Conservation (phyloP, 2,888 invertebrate species). For the Caenorhabditis sinica region DNA sequence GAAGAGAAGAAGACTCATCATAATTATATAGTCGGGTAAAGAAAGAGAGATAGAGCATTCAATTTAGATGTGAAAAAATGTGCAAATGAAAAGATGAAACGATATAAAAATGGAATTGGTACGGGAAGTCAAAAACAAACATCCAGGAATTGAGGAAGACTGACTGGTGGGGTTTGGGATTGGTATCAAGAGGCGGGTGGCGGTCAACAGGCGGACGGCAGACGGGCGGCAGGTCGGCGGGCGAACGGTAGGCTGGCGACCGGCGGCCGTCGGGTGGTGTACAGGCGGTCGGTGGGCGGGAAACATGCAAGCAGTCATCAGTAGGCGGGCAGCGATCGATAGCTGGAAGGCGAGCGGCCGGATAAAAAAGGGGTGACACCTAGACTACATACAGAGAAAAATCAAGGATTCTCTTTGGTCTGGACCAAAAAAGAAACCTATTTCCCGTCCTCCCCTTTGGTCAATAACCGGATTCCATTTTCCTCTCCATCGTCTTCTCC, state of each 20-base stretch:
- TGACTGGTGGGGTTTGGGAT: no score
- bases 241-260: no score
- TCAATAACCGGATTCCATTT: conserved; percentile 10
- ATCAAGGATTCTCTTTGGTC: background rate
- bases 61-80: background rate
- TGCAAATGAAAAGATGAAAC: background rate
- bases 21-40: background rate
- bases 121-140: conserved; percentile 29
- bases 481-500: background rate
- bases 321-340: no score
- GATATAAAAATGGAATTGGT: background rate
- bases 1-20: background rate
- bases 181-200: no score
- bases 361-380: no score
- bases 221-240: no score
- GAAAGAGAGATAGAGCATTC: background rate
- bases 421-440: background rate
- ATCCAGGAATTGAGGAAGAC: conserved; percentile 5
- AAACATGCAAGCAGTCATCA: no score
- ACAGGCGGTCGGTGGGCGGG: no score
- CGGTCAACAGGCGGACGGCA: background rate
- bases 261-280: no score
- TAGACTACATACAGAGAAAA: background rate
- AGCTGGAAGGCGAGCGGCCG: no score
- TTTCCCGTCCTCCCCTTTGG: background rate